Evolutionary conservation across 2,888 invertebrate species (phyloP), one percentile per base, ranked within the genome.

Genomic region (Alitta virens): DNA sequence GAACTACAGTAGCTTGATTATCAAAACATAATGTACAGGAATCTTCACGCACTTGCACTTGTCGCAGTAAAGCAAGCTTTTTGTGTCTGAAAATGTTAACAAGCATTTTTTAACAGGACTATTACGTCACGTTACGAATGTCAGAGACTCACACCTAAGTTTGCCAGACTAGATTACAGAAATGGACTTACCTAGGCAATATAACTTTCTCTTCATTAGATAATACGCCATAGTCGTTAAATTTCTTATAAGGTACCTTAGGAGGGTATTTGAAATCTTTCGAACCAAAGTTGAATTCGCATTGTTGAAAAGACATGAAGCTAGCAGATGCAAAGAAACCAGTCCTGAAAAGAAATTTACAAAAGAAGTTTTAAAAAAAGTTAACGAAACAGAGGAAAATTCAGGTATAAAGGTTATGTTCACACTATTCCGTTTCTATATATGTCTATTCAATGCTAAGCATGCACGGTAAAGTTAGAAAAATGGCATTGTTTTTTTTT

Each of bases 291-390:
- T 95, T 95, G 83, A 95, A 95, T 55, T 89, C 86, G 83, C 94
- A 94, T 78, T 94, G 94, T 80, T 96, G 95, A 85, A 93, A 95
- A 66, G 94, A 92, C 94, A 94, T 95, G 82, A 95, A 94, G 81
- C 93, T 94, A 2, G 94, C 95, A 2, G 94, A 95, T 9, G 95
- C 94, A 83, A 92, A 95, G 83, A 92, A 94, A 33, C 94, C 94
- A 71, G 87, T 86, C 71, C 91, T 92, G 80, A 42, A 62, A 63
- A 2, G 54, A 33, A 33, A 33, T n/a, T n/a, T n/a, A n/a, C n/a
- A n/a, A n/a, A n/a, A n/a, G n/a, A n/a, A n/a, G n/a, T n/a, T n/a
- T n/a, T n/a, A n/a, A n/a, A n/a, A n/a, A n/a, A n/a, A n/a, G n/a
- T n/a, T n/a, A n/a, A n/a, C n/a, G n/a, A n/a, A n/a, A n/a, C n/a